Percentiles rank a stretch among this genome's conserved stretches.
Evolutionary conservation across 1,140 invertebrate genomes (phyloP).

Genomic region (Heterodera schachtii): DNA sequence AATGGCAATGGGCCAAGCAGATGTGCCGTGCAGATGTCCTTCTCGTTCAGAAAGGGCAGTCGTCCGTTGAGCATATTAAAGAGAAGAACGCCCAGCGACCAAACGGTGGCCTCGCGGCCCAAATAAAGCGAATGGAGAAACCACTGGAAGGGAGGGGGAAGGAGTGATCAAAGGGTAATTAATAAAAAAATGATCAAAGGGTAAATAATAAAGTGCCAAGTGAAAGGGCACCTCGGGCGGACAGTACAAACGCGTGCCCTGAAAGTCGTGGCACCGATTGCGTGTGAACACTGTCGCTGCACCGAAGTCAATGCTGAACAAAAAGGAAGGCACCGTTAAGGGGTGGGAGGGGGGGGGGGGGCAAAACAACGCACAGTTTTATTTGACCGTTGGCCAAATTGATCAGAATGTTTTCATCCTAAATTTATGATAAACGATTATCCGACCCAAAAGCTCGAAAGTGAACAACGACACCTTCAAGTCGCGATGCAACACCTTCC

Average conservation of each 20-base stretch:
- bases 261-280: slow-evolving; percentile 71
- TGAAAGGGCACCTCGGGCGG: slow-evolving; percentile 66
- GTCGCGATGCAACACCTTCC: slow-evolving; percentile 67
- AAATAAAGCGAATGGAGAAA: slow-evolving; percentile 71
- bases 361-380: slow-evolving; percentile 52
- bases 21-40: slow-evolving; percentile 70
- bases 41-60: slow-evolving; percentile 74
- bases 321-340: too few species aligned
- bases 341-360: background rate
- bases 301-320: slow-evolving; percentile 67
- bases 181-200: background rate
- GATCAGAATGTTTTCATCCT: slow-evolving; percentile 70
- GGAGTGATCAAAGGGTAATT: background rate
- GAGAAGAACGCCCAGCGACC: slow-evolving; percentile 74
- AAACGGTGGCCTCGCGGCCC: slow-evolving; percentile 72
- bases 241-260: slow-evolving; percentile 73
- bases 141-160: slow-evolving; percentile 70
- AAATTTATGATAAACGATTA: slow-evolving; percentile 43
- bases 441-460: slow-evolving; percentile 13
- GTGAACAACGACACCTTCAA: slow-evolving; percentile 55
- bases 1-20: slow-evolving; percentile 52
- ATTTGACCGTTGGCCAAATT: slow-evolving; percentile 67
- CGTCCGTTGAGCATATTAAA: slow-evolving; percentile 76
- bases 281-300: slow-evolving; percentile 68
- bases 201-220: background rate